These are phyloP conservation scores for Clitarchus hookeri DNA, from an alignment of 2,888 invertebrate species.

Conservation along the genomic window DNA sequence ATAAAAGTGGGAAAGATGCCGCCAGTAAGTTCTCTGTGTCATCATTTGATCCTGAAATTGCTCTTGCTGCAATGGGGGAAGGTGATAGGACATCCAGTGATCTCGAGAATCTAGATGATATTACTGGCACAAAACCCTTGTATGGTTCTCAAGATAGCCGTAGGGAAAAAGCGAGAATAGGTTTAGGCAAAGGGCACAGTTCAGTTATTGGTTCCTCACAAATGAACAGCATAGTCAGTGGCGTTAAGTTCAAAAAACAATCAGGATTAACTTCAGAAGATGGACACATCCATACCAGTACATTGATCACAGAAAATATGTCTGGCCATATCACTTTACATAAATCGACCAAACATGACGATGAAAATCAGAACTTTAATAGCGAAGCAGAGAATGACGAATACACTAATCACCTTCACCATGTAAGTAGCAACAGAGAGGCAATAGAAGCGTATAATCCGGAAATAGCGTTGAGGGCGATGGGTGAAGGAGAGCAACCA, in stretches of 20 bases:
- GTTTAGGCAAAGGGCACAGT: background rate
- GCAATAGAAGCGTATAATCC: constrained; percentile 33
- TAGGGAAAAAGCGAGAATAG: background rate
- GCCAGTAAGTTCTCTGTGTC: background rate
- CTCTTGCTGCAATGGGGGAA: constrained; percentile 36
- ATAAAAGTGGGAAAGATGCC: background rate
- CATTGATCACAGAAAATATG: background rate
- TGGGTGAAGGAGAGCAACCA: constrained; percentile 31
- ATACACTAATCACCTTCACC: background rate
- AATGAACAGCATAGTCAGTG: background rate
- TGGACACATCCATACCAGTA: background rate
- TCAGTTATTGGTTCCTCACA: background rate
- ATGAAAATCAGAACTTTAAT: background rate
- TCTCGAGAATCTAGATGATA: background rate
- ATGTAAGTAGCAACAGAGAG: background rate
- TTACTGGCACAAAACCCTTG: background rate
- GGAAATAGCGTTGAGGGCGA: constrained; percentile 36
- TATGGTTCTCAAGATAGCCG: background rate
- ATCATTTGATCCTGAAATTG: constrained; percentile 34
- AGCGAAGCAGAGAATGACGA: background rate
- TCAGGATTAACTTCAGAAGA: background rate
- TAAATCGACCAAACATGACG: background rate
- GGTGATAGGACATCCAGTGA: constrained; percentile 21
- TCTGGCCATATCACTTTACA: background rate
- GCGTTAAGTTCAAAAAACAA: background rate